A percentile compares a stretch with the other conserved stretches of the same genome.
Evolutionary conservation across 2,113 vertebrate species (phyloP).

Genomic region (Hippopotamus amphibius): DNA sequence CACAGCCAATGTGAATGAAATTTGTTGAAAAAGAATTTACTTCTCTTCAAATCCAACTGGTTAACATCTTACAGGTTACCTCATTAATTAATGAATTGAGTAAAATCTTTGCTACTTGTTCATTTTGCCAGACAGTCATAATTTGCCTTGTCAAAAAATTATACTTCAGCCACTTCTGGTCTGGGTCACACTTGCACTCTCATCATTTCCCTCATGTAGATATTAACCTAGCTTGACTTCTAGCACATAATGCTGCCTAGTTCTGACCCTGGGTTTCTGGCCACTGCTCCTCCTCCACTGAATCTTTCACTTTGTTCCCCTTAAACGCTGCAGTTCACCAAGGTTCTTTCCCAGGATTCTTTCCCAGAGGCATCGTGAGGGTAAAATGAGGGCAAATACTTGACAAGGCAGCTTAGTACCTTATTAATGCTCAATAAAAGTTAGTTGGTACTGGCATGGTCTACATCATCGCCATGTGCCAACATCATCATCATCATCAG

Average conservation of each 20-base stretch:
- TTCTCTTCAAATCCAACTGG: not conserved
- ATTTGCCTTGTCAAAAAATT: not conserved
- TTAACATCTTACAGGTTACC: not conserved
- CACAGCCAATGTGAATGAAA: not conserved
- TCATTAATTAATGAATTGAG: not conserved
- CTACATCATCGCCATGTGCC: not conserved
- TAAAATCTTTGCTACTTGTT: not conserved
- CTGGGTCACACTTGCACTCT: too few species aligned
- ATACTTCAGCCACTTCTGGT: fast-evolving
- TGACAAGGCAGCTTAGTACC: not conserved
- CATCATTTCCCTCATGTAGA: not conserved
- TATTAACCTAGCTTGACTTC: not conserved
- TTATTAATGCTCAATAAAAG: not conserved
- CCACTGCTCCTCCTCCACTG: not conserved
- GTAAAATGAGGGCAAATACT: not conserved
- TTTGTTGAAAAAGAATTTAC: not conserved
- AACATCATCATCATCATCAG: not conserved
- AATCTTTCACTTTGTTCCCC: not conserved
- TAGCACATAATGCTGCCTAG: not conserved
- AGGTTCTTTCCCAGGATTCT: not conserved
- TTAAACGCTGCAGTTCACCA: not conserved
- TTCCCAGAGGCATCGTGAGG: not conserved
- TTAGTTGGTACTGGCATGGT: not conserved
- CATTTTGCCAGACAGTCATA: not conserved
- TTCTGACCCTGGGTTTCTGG: not conserved